These are phyloP conservation scores for Parnassius glacialis DNA, from an alignment of 2,888 invertebrate genomes.

Conservation along the genomic window DNA sequence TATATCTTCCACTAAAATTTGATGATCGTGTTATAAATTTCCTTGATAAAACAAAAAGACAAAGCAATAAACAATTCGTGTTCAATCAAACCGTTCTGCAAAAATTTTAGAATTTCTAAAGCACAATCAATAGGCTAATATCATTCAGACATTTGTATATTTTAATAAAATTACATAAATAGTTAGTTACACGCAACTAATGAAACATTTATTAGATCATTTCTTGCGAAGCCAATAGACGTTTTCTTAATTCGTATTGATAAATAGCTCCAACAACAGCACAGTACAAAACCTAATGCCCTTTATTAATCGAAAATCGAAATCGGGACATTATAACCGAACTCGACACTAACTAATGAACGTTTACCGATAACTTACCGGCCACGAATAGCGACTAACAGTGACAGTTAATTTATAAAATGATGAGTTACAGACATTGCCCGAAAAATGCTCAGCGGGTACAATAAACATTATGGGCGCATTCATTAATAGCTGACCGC, in stretches of 20 bases:
- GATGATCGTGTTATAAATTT: no score
- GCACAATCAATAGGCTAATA: background rate
- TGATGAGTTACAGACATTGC: conserved; percentile 65
- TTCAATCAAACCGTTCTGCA: no score
- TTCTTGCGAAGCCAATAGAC: conserved; percentile 13
- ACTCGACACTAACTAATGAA: conserved; percentile 20
- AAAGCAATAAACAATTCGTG: no score
- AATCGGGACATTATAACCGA: conserved; percentile 16
- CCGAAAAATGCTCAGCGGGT: conserved; percentile 69
- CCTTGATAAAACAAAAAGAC: no score
- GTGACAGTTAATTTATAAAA: conserved; percentile 66
- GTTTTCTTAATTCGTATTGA: conserved; percentile 23
- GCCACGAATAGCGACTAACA: conserved; percentile 31
- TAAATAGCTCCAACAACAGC: conserved; percentile 11
- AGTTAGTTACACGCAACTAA: conserved; percentile 14
- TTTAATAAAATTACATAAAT: conserved; percentile 16
- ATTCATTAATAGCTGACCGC: conserved; percentile 78
- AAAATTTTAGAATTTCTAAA: background rate
- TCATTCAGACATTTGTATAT: no score
- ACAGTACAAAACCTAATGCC: conserved; percentile 17
- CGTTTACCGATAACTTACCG: conserved; percentile 12
- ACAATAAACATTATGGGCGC: conserved; percentile 75
- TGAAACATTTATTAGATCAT: conserved; percentile 19
- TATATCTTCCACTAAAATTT: no score
- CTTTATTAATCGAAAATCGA: conserved; percentile 24